phyloP scores from a whole-genome alignment of 2,113 vertebrate genomes.

The Peromyscus leucopus region DNA sequence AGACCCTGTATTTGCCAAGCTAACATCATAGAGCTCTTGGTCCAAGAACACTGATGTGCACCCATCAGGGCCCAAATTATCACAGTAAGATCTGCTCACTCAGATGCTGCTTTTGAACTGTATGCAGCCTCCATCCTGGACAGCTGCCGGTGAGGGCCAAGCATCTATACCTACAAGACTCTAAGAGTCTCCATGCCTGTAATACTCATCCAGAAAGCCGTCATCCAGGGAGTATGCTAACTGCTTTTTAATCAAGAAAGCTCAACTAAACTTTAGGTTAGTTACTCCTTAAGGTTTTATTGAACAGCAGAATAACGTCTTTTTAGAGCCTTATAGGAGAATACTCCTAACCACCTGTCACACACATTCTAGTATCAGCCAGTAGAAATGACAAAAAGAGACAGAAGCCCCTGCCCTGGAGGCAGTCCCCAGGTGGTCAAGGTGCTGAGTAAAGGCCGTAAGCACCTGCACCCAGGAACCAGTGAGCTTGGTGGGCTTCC shows the following conservation, averaged over 20 bases:
- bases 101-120: not conserved
- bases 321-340: not conserved
- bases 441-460: not conserved
- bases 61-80: too few relatives aligned
- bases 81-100: not conserved
- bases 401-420: not conserved
- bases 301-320: not conserved
- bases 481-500: not conserved
- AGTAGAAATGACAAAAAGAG: not conserved
- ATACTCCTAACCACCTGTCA: not conserved
- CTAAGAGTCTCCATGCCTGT: too few relatives aligned
- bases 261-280: not conserved
- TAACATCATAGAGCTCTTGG: rapidly evolving
- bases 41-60: not conserved
- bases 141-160: not conserved
- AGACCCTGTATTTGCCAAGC: not conserved
- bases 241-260: not conserved
- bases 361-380: not conserved
- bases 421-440: not conserved
- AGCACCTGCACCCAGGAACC: not conserved
- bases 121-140: not conserved
- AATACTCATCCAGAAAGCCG: not conserved
- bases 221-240: not conserved
- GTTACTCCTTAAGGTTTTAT: not conserved
- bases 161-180: not conserved